Base-by-base conservation (phyloP, 92 coral and sea anemone species). In the Siderastrea siderea region DNA sequence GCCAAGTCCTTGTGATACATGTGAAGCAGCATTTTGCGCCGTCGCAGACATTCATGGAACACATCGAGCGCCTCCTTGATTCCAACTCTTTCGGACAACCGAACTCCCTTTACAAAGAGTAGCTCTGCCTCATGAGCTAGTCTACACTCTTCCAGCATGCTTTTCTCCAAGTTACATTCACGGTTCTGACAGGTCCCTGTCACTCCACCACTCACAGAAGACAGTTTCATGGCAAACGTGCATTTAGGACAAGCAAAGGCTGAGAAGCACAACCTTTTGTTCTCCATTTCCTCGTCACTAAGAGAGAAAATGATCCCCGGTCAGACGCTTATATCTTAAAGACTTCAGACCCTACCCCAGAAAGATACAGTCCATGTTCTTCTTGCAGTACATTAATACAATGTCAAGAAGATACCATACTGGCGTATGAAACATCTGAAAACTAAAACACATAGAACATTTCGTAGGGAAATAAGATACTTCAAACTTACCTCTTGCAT, bases 201-300 rank as follows among this genome's bases (percentile, higher is more conserved):
- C 57, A 89, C 48, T 14, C 81, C 90, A 16, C 83, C 86, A 52
- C 88, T 67, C 38, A 81, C 85, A n/a, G 90, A 63, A 0, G 90
- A 89, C 1, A 89, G 95, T 85, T 89, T 92, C 82, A 97, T 83
- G 65, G 94, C 92, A 58, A 86, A 68, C 66, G 92, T 92, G 80
- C 99, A 97, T 88, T 93, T 91, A 7, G 93, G 98, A 65, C 99
- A 97, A 10, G 96, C 94, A 83, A 97, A 97, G 49, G 95, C 97
- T 9, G 97, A 91, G 88, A 89, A 94, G 74, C 96, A 97, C 3
- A 95, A 63, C 50, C 95, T 83, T 52, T 80, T 93, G 86, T 94
- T 93, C 71, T 95, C 99, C 86, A 94, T 86, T 62, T 97, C 99
- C 78, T 97, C 96, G 80, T 97, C 99, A 76, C 99, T 97, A 74